phyloP scores from a whole-genome alignment of 2,888 invertebrate species.

The Galerucella nymphaeae region DNA sequence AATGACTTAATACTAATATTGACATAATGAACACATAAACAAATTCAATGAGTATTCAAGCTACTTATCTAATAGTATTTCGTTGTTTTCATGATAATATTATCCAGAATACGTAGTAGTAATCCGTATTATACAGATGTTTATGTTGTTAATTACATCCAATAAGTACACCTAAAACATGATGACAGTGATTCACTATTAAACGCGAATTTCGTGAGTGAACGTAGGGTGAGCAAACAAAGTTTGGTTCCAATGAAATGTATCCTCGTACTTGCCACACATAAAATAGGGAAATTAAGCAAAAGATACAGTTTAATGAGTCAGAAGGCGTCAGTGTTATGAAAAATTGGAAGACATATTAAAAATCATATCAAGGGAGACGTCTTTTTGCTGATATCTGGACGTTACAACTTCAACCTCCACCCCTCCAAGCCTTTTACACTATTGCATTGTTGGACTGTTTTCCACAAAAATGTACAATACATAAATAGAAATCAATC shows the following conservation, averaged over 20 bases:
- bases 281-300: no score
- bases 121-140: constrained; percentile 3
- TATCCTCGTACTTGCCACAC: background rate
- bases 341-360: no score
- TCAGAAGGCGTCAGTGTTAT: no score
- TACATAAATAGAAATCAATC: no score
- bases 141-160: background rate
- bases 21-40: background rate
- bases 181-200: background rate
- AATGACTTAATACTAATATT: background rate
- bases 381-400: no score
- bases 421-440: no score
- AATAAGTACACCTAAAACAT: background rate
- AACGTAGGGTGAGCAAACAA: background rate
- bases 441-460: no score
- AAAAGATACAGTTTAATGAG: no score
- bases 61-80: constrained; percentile 1
- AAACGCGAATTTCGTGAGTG: background rate
- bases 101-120: background rate
- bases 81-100: background rate
- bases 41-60: background rate
- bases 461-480: no score
- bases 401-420: no score
- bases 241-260: background rate
- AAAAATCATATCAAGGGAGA: no score